Percentiles rank a stretch among this genome's conserved stretches.
phyloP scores from a whole-genome alignment of 2,888 invertebrate genomes.

The Heliconius erato region DNA sequence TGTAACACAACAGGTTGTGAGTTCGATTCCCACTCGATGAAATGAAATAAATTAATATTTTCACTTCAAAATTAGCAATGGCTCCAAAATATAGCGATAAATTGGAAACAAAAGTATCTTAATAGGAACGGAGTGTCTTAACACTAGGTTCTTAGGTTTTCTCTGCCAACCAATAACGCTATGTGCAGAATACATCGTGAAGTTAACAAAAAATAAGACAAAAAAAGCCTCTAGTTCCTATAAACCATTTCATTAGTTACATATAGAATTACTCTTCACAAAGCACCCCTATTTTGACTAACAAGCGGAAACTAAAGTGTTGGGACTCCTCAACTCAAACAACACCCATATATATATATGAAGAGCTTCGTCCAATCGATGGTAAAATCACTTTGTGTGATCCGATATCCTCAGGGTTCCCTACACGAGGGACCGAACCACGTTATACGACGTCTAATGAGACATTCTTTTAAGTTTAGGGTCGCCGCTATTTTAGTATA shows the following conservation, averaged over 20 bases:
- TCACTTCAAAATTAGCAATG: too few relatives aligned
- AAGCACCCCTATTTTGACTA: conserved; percentile 18
- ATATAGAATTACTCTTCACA: background rate
- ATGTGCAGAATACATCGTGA: too few relatives aligned
- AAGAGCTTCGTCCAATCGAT: conserved; percentile 67
- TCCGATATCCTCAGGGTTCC: conserved; percentile 53
- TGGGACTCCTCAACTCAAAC: conserved; percentile 56
- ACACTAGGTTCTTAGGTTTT: too few relatives aligned
- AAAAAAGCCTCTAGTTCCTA: background rate
- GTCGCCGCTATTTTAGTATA: conserved; percentile 46
- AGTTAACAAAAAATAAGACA: too few relatives aligned
- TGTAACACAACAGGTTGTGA: too few relatives aligned
- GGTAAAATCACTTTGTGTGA: conserved; percentile 68
- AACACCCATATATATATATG: conserved; percentile 64
- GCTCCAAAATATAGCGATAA: too few relatives aligned
- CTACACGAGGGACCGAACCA: conserved; percentile 37
- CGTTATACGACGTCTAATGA: conserved; percentile 47
- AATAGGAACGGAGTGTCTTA: too few relatives aligned
- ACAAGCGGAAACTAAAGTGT: conserved; percentile 24
- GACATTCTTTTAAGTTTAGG: conserved; percentile 51
- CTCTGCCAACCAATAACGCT: too few relatives aligned
- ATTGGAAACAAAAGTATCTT: too few relatives aligned
- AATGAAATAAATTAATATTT: too few relatives aligned
- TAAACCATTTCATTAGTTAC: background rate
- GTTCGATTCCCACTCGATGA: too few relatives aligned